phyloP scores from a whole-genome alignment of 1,140 invertebrate species.

The Choristoneura fumiferana region DNA sequence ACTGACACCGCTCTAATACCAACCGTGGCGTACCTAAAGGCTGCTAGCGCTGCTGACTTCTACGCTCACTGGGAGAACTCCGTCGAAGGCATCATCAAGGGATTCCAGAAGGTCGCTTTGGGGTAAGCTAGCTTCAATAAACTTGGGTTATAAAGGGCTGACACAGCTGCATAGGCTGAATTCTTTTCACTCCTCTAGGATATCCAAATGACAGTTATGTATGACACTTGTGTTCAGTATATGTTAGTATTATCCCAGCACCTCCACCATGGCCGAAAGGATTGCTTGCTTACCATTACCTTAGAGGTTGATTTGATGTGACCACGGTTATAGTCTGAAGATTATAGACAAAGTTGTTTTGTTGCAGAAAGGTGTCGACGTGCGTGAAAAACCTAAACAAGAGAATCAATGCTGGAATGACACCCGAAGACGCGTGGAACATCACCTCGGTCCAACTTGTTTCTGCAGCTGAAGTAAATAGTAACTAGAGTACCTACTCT shows the following conservation, averaged over 20 bases:
- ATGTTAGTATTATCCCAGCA: too few relatives aligned
- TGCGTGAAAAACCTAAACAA: slow-evolving; percentile 81
- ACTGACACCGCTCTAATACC: slow-evolving; percentile 77
- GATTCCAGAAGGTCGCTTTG: slow-evolving; percentile 84
- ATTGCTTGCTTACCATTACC: too few relatives aligned
- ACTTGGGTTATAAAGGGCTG: too few relatives aligned
- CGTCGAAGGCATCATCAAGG: slow-evolving; percentile 81
- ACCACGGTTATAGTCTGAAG: too few relatives aligned
- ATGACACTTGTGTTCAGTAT: too few relatives aligned
- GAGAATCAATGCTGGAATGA: slow-evolving; percentile 79
- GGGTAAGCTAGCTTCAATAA: slow-evolving; percentile 76
- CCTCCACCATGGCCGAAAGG: too few relatives aligned
- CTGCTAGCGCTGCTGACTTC: slow-evolving; percentile 39
- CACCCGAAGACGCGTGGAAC: slow-evolving; percentile 90
- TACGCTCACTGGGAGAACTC: slow-evolving; percentile 80
- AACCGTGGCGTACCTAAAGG: slow-evolving; percentile 83
- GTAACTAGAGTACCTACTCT: too few relatives aligned
- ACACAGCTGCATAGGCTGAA: too few relatives aligned
- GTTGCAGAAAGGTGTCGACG: slow-evolving; percentile 49
- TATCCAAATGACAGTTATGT: too few relatives aligned
- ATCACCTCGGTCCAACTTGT: slow-evolving; percentile 87
- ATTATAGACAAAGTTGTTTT: neutral
- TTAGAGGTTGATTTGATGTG: too few relatives aligned
- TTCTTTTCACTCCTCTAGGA: too few relatives aligned
- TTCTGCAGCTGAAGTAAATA: slow-evolving; percentile 83